Evolutionary conservation across 2,888 invertebrate species (phyloP).

Genomic region (Melangyna quadrimaculata): DNA sequence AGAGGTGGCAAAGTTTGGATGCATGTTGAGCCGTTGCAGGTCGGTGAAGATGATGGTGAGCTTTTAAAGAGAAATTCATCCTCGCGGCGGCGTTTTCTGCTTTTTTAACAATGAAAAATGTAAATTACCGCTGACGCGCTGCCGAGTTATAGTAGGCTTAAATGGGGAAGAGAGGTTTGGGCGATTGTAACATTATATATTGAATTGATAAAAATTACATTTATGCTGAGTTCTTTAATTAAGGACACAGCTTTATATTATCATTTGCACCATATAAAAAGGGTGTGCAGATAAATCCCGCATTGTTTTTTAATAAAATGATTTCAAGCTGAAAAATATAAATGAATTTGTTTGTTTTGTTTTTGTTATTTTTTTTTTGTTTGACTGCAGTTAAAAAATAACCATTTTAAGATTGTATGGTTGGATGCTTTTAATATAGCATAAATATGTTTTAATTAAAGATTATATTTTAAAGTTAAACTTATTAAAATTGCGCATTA

Average conservation of each 20-base stretch:
- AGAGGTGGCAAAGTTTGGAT: background rate
- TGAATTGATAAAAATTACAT: conserved; percentile 55
- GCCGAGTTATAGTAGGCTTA: conserved; percentile 8
- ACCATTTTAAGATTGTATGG: background rate
- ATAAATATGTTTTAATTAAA: conserved; percentile 6
- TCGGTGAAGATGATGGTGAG: background rate
- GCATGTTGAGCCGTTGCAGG: background rate
- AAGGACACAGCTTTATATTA: conserved; percentile 21
- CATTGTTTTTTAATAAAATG: conserved; percentile 13
- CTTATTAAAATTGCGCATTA: too few species aligned
- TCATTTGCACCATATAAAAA: conserved; percentile 6
- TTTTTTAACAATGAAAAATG: conserved; percentile 5
- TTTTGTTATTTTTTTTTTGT: background rate
- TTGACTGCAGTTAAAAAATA: background rate
- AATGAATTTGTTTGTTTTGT: background rate
- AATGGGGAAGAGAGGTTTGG: background rate
- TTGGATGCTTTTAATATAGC: background rate
- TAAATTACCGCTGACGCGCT: conserved; percentile 10
- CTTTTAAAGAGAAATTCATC: background rate
- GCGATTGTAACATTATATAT: conserved; percentile 13
- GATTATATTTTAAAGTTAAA: background rate
- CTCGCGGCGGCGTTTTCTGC: background rate
- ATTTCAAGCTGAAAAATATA: conserved; percentile 8
- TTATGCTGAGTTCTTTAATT: conserved; percentile 33
- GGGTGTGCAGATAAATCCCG: background rate